Percentiles rank a stretch among this genome's conserved stretches.
Conservation (phyloP, 2,113 vertebrate species). For the Hiodon tergisus region DNA sequence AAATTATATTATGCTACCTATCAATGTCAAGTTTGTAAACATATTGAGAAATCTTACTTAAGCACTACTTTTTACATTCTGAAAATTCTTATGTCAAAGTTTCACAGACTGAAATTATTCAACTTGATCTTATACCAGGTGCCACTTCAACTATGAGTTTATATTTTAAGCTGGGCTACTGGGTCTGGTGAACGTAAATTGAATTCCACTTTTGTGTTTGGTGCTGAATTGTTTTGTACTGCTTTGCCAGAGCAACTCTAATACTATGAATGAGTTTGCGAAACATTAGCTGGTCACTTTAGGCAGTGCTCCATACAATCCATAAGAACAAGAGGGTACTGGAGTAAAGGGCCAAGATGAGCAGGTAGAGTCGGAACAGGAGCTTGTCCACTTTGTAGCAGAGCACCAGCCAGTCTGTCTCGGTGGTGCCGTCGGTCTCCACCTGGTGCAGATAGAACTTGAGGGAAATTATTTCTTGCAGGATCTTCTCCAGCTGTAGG, state of each 20-base stretch:
- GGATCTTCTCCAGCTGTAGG: slow-evolving; percentile 59
- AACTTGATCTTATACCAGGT: too few relatives aligned
- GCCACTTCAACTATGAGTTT: neutral
- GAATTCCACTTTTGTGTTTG: neutral
- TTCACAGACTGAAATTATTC: too few relatives aligned
- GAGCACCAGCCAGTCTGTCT: slow-evolving; percentile 64
- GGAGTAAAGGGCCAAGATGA: slow-evolving; percentile 60
- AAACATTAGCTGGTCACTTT: slow-evolving; percentile 20
- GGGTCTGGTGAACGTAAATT: neutral
- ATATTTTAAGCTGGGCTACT: neutral
- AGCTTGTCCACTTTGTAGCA: slow-evolving; percentile 67
- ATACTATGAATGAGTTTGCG: neutral
- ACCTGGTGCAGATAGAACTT: slow-evolving; percentile 55
- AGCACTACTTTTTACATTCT: too few relatives aligned
- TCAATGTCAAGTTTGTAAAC: too few relatives aligned
- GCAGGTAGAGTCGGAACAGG: slow-evolving; percentile 69
- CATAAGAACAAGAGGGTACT: slow-evolving; percentile 70
- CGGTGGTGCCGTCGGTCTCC: slow-evolving; percentile 47
- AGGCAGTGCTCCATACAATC: slow-evolving; percentile 66
- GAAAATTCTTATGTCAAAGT: too few relatives aligned
- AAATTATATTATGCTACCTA: too few relatives aligned
- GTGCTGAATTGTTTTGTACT: neutral
- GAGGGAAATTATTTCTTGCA: slow-evolving; percentile 63
- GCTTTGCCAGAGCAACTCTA: neutral
- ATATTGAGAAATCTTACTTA: too few relatives aligned